A percentile compares a stretch with the other conserved stretches of the same genome.
Evolutionary conservation across 2,113 vertebrate genomes (phyloP).

Genomic region (Bubo scandiacus): DNA sequence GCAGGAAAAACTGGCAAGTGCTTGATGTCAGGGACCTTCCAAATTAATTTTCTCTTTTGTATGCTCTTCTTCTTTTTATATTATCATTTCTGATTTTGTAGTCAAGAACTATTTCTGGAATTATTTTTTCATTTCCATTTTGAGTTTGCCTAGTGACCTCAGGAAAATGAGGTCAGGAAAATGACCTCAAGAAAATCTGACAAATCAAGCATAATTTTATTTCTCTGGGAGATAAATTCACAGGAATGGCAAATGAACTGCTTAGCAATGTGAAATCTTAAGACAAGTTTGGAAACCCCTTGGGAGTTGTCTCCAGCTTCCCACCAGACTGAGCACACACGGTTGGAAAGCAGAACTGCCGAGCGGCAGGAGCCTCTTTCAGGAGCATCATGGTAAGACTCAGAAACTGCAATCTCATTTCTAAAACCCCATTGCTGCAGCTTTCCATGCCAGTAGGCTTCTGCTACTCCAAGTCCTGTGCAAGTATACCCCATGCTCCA

Average conservation of each 20-base stretch:
- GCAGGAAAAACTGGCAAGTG: background rate
- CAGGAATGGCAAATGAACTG: background rate
- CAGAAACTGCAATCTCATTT: background rate
- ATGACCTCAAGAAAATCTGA: background rate
- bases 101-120: background rate
- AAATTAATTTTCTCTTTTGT: background rate
- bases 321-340: background rate
- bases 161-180: background rate
- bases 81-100: background rate
- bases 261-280: background rate
- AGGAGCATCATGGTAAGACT: background rate
- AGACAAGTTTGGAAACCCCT: background rate
- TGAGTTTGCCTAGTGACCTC: background rate
- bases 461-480: background rate
- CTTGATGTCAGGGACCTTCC: background rate
- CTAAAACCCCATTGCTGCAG: background rate
- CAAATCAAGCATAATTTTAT: background rate
- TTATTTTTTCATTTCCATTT: background rate
- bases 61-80: background rate
- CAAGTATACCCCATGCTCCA: accelerated
- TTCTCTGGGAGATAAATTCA: background rate
- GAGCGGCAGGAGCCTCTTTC: background rate
- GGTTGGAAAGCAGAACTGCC: background rate
- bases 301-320: background rate
- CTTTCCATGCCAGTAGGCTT: background rate